Evolutionary conservation across 1,140 invertebrate genomes (phyloP), one percentile per base, ranked within the genome.

Genomic region (Heliconius hermathena): DNA sequence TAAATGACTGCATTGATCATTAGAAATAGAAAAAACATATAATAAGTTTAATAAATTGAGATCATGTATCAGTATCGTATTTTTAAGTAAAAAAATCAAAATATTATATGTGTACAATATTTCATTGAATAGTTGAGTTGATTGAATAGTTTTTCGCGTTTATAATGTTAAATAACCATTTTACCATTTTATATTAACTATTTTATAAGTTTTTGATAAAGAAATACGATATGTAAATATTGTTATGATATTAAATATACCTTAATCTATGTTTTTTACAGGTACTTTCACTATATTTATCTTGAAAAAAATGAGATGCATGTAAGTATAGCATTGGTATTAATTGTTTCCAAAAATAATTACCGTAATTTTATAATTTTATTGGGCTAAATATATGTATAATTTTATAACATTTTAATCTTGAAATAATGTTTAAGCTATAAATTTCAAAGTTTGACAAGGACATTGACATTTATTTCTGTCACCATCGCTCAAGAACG

Each of bases 401-500:
- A 60, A 16, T 66, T 26, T 26, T 66, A 66, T 29, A 66, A 13
- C 8, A 66, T 29, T 66, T 66, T 4, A 66, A 26, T 3, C 26
- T 66, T 29, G 1, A 72, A 41, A 20, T 38, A 77, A 77, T 74
- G 29, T 60, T 75, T 1, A 22, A 75, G 70, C 49, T 81, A 77
- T 74, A 77, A 81, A 74, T 81, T 77, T 74, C 13, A 73, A 80
- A 80, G 71, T 76, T 80, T 76, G 71, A 76, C 76, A 81, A 38
- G 72, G 73, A 90, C 87, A 87, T 89, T 85, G 88, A 83, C 85
- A 88, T 90, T 93, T 89, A 84, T 90, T 91, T 88, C 82, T 85
- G 89, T 89, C 86, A 83, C 83, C 87, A 88, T 92, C 85, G 82
- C 82, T 91, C 86, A 90, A 89, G 87, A 91, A 91, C 86, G 85